Conservation (phyloP, 2,113 vertebrate species). For the Sylvia atricapilla region DNA sequence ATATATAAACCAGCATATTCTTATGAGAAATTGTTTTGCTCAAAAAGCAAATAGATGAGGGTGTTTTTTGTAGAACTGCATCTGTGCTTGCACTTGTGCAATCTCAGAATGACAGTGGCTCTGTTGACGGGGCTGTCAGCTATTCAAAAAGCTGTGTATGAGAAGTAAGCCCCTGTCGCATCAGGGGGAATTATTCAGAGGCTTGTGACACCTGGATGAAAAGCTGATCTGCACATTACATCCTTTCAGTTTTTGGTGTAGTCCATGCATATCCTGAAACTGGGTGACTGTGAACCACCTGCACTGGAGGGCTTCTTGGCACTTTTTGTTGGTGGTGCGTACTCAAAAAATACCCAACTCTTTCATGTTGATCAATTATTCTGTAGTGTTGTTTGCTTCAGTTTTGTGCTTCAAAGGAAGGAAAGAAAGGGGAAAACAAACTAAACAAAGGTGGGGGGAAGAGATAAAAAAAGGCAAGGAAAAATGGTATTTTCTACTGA, state of each 20-base stretch:
- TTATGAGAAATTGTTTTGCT: constrained; percentile 17
- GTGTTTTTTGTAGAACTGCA: constrained; percentile 9
- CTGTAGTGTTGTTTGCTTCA: background rate
- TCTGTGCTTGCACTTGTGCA: background rate
- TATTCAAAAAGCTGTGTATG: background rate
- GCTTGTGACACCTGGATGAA: constrained; percentile 7
- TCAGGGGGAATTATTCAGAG: constrained; percentile 8
- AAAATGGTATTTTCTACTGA: background rate
- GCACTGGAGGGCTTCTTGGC: background rate
- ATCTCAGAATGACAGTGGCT: background rate
- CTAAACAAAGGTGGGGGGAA: fast-evolving
- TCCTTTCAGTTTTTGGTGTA: background rate
- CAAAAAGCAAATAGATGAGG: background rate
- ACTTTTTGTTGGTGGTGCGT: background rate
- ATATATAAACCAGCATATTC: constrained; percentile 30
- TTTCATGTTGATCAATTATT: background rate
- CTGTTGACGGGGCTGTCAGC: constrained; percentile 2
- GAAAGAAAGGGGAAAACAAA: background rate
- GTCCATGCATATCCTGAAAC: background rate
- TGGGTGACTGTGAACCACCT: background rate
- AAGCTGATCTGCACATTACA: background rate
- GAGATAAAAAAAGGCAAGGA: background rate
- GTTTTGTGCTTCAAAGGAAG: background rate
- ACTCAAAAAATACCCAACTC: background rate
- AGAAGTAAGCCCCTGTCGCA: background rate